Conservation (phyloP, 2,113 vertebrate genomes). For the Bubalus kerabau region DNA sequence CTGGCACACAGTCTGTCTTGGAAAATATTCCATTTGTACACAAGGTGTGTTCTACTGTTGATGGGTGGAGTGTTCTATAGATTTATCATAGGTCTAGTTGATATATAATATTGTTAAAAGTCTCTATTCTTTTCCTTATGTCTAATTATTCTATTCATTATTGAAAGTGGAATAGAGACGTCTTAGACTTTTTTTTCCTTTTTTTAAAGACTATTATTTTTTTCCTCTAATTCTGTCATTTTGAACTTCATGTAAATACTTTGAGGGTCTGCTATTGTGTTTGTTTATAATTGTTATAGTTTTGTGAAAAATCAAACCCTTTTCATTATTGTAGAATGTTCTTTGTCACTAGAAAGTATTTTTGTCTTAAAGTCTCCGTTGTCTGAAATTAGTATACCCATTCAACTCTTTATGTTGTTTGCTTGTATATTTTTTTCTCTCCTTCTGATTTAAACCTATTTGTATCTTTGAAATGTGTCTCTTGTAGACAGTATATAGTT, state of each 20-base stretch:
- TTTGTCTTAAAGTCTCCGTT: background rate
- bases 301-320: background rate
- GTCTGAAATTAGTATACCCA: background rate
- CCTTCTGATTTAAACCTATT: background rate
- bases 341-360: background rate
- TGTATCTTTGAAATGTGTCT: background rate
- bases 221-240: background rate
- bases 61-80: background rate
- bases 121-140: background rate
- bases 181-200: background rate
- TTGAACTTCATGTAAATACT: background rate
- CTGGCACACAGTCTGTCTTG: background rate
- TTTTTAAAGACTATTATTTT: background rate
- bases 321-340: background rate
- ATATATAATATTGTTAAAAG: background rate
- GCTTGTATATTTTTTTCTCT: background rate
- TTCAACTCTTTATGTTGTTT: background rate
- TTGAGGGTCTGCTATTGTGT: background rate
- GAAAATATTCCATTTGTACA: background rate
- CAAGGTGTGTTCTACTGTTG: background rate
- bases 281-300: background rate
- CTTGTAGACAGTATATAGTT: background rate
- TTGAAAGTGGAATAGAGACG: background rate
- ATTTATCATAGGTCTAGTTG: background rate
- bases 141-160: background rate